Percentiles rank a stretch among this genome's conserved stretches.
Evolutionary conservation across 1,140 invertebrate genomes (phyloP).

Genomic region (Pogonomyrmex barbatus): DNA sequence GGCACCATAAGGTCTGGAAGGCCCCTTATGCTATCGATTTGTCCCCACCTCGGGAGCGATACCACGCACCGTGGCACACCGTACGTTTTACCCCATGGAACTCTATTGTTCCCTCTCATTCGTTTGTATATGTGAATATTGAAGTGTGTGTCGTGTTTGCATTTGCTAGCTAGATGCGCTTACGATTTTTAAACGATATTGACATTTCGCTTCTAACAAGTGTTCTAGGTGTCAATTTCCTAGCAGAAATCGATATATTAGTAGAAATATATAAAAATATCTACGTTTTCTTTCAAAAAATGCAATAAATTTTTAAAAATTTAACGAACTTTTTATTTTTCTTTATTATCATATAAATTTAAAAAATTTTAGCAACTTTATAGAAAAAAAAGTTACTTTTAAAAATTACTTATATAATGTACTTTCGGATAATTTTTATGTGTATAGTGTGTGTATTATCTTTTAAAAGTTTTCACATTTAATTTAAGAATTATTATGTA

Average conservation of each 20-base stretch:
- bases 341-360: too few relatives aligned
- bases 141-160: slow-evolving; percentile 50
- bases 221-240: slow-evolving; percentile 5
- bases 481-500: not conserved
- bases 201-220: slow-evolving; percentile 24
- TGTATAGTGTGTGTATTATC: not conserved
- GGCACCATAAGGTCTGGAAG: slow-evolving; percentile 83
- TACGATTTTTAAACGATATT: slow-evolving; percentile 25
- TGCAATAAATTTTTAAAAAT: not conserved
- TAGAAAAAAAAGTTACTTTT: too few relatives aligned
- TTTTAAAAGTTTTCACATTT: too few relatives aligned
- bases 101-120: slow-evolving; percentile 75
- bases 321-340: not conserved
- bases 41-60: slow-evolving; percentile 77
- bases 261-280: not conserved
- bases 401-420: too few relatives aligned
- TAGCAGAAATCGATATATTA: not conserved
- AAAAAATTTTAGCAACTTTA: too few relatives aligned
- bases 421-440: not conserved
- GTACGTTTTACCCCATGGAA: slow-evolving; percentile 76
- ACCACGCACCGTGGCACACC: slow-evolving; percentile 75
- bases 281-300: not conserved
- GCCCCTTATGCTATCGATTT: slow-evolving; percentile 83
- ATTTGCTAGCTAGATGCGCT: not conserved
- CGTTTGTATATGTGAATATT: slow-evolving; percentile 47